Evolutionary conservation across 64 coral and sea anemone species (phyloP).

Genomic region (Platygyra sinensis): DNA sequence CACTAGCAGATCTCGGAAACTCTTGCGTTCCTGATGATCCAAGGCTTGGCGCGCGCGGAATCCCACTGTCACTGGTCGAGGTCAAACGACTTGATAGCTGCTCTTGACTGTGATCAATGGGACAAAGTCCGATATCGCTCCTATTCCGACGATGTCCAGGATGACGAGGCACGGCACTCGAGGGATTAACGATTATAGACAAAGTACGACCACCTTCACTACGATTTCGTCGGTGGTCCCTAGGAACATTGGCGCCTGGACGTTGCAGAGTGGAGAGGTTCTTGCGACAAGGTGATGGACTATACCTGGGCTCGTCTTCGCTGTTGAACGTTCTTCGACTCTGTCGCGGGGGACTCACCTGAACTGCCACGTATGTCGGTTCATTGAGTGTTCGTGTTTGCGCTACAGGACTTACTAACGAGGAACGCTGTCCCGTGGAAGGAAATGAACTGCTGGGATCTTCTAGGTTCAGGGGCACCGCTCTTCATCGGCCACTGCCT

Average conservation of each 20-base stretch:
- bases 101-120: neutral
- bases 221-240: neutral
- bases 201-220: slow-evolving; percentile 1
- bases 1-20: neutral
- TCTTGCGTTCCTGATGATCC: neutral
- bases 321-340: neutral
- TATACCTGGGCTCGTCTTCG: neutral
- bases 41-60: neutral
- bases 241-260: neutral
- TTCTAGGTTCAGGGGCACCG: neutral
- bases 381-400: slow-evolving; percentile 8
- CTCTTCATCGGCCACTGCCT: neutral
- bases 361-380: neutral
- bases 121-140: neutral
- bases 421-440: neutral
- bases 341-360: neutral
- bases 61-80: neutral
- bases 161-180: neutral
- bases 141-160: slow-evolving; percentile 1
- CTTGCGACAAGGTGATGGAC: neutral
- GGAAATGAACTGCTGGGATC: neutral
- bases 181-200: neutral
- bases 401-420: neutral
- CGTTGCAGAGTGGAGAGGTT: neutral
- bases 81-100: neutral